Evolutionary conservation across 2,113 vertebrate genomes (phyloP), one percentile per base, ranked within the genome.

Genomic region (Tyto alba): DNA sequence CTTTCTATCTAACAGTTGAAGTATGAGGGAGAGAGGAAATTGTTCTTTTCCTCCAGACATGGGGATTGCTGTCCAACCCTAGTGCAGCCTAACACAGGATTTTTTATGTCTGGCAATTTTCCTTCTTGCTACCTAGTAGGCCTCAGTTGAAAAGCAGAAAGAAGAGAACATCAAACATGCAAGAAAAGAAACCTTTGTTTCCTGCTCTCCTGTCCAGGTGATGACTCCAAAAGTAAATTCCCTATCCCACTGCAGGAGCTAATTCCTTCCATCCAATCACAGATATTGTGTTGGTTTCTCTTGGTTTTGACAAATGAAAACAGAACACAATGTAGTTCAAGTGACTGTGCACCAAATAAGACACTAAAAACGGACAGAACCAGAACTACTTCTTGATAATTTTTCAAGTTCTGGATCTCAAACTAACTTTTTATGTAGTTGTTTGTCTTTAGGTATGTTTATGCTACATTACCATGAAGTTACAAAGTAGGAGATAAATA

Each of bases 151-250:
- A 86, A 90, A 69, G 16, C 2, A 67, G 19, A 40, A 80, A 90
- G 38, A 59, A 15, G 11, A 11, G 41, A 88, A 69, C 5, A 13
- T 40, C 4, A 1, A 20, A 77, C 74, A 7, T 32, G 6, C 7
- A 63, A 57, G 38, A 74, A 69, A 94, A 45, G 2, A 59, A 89
- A 50, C 3, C 4, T 73, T 32, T 64, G 9, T 21, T 74, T 90
- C 56, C 11, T 29, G 27, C 13, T 53, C 2, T 75, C 0, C 0
- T 8, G 13, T 59, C 15, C 26, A 32, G 22, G 5, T 6, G 3
- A 47, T 48, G 23, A 9, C 16, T 85, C 21, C 40, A 60, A 19
- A 64, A 68, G 8, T 40, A 83, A 81, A 82, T 68, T 72, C 16
- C 2, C 17, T 68, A 10, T 52, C 14, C 43, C 23, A 38, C 18